Base-by-base conservation (phyloP, 2,888 invertebrate species). In the Tryphoninae sp. region DNA sequence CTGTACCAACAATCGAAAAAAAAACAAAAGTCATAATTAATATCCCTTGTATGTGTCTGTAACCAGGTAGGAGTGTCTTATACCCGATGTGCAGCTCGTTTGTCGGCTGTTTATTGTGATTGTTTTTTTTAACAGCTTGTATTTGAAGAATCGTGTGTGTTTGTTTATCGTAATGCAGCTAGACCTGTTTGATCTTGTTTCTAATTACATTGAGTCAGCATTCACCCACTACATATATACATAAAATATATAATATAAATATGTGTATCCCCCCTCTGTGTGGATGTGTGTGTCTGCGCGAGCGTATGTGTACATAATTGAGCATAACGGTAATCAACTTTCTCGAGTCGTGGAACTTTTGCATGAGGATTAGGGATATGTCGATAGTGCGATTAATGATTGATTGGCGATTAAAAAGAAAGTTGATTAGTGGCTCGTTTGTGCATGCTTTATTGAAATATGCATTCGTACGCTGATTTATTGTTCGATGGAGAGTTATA, bases 381-480 rank as follows among this genome's bases (percentile, higher is more conserved):
- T 16, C 61, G n/a, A 61, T 7, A 7, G 13, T 53, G 53, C 16
- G 61, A 26, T 26, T 4, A 42, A 58, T 6, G 8, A 67, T 67
- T 42, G 11, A 61, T 65, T 61, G 11, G 59, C 4, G 13, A 67
- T 19, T 40, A 4, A 75, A 22, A n/a, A 23, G 61, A 78, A 73
- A 76, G 67, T 82, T 79, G 79, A 78, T 79, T 13, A 64, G 73
- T 64, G 58, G 55, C 45, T 73, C 42, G 26, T 73, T 73, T 49
- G 33, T 84, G 85, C 85, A 85, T 85, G 85, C 69, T 83, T 61
- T 80, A 80, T 64, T 80, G 23, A 81, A 77, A 80, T 80, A 80
- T 83, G 83, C 82, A 77, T 84, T 79, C 16, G 68, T 76, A 75
- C 77, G 78, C 68, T 59, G 64, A 74, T 75, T 82, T 58, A 59